These are phyloP conservation scores for Hylaea fasciaria DNA, from an alignment of 2,888 invertebrate species.

Conservation along the genomic window DNA sequence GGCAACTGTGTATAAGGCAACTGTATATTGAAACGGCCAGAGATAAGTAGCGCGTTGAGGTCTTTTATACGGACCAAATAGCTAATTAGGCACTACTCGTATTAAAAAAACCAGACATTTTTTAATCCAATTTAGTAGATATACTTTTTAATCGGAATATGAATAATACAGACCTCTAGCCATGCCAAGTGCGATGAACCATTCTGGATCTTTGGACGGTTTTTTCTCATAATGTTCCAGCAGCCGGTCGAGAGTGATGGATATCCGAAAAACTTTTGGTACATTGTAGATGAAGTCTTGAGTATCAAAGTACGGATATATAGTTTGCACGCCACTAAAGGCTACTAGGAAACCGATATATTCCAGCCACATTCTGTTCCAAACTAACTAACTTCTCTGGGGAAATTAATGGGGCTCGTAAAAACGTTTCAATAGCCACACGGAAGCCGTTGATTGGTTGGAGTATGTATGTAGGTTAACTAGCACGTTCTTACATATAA, in stretches of 20 bases:
- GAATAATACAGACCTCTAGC: constrained; percentile 74
- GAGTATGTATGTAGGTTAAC: constrained; percentile 31
- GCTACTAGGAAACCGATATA: constrained; percentile 58
- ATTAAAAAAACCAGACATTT: too few species aligned
- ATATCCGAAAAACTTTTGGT: constrained; percentile 78
- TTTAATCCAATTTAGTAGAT: too few species aligned
- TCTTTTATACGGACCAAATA: constrained; percentile 14
- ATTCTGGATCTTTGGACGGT: constrained; percentile 80
- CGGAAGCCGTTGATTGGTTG: constrained; percentile 67
- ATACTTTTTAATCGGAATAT: too few species aligned
- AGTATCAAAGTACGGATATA: constrained; percentile 80
- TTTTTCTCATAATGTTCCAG: constrained; percentile 76
- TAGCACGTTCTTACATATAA: constrained; percentile 27
- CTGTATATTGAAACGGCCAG: neutral
- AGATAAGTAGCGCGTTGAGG: constrained; percentile 17
- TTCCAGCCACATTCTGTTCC: constrained; percentile 65
- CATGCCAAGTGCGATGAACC: constrained; percentile 72
- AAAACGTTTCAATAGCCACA: constrained; percentile 55
- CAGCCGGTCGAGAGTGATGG: constrained; percentile 73
- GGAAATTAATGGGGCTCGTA: constrained; percentile 53
- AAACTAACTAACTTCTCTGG: constrained; percentile 54
- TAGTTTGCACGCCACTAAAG: constrained; percentile 51
- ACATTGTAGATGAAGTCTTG: constrained; percentile 81
- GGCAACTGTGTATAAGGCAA: too few species aligned
- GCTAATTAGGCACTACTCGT: neutral